phyloP scores from a whole-genome alignment of 2,113 vertebrate species.

The Nothoprocta pentlandii region DNA sequence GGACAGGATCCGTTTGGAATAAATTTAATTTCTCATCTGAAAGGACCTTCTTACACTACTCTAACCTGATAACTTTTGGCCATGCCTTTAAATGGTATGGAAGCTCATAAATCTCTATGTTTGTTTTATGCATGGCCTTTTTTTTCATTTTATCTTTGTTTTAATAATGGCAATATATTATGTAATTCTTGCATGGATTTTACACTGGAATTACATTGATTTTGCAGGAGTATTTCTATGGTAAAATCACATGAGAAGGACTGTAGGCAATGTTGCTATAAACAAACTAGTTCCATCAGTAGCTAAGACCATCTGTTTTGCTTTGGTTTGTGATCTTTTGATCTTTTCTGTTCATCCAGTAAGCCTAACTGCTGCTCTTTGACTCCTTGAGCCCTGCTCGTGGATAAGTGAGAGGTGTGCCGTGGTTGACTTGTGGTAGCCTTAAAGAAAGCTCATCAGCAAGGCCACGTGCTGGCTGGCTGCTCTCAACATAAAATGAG shows the following conservation, averaged over 20 bases:
- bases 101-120: background rate
- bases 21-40: background rate
- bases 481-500: background rate
- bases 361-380: background rate
- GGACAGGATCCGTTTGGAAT: background rate
- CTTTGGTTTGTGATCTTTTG: background rate
- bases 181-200: background rate
- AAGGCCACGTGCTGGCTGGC: accelerated
- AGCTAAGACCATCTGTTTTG: background rate
- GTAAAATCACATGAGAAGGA: background rate
- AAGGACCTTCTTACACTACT: background rate
- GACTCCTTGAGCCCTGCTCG: background rate
- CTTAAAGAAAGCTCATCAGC: background rate
- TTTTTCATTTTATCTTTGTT: background rate
- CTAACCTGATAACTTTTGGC: background rate
- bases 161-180: background rate
- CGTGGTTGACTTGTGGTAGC: background rate
- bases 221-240: background rate
- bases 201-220: background rate
- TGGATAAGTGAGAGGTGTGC: background rate
- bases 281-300: background rate
- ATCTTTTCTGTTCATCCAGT: background rate
- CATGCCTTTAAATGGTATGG: background rate
- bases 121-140: background rate
- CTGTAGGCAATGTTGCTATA: background rate